Evolutionary conservation across 2,113 vertebrate genomes (phyloP).

Genomic region (Phycodurus eques): DNA sequence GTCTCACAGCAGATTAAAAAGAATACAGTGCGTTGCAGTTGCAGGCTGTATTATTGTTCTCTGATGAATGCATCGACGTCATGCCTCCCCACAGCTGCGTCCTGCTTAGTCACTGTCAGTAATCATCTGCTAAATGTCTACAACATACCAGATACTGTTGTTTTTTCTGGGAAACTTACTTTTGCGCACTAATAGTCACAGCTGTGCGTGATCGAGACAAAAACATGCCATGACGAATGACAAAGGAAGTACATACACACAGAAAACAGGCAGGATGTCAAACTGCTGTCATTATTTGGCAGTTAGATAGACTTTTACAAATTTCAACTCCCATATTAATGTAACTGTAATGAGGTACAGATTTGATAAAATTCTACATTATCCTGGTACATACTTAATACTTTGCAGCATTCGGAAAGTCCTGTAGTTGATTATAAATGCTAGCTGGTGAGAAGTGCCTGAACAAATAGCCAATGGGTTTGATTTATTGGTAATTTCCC

Average conservation of each 20-base stretch:
- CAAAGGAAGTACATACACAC: slow-evolving; percentile 42
- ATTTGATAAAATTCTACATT: neutral
- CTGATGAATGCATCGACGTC: slow-evolving; percentile 13
- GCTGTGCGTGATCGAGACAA: slow-evolving; percentile 54
- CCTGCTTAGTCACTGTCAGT: slow-evolving; percentile 35
- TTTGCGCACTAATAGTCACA: slow-evolving; percentile 40
- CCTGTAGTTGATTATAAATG: neutral
- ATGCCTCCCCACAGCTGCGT: slow-evolving; percentile 44
- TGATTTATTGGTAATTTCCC: neutral
- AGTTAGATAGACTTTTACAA: neutral
- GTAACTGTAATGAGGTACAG: neutral
- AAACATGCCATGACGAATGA: slow-evolving; percentile 42
- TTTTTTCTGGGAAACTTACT: slow-evolving; percentile 51
- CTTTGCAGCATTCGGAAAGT: neutral
- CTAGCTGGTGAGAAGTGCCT: neutral
- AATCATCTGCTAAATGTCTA: slow-evolving; percentile 30
- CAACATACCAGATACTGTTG: slow-evolving; percentile 38
- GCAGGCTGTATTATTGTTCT: neutral
- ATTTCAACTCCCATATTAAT: neutral
- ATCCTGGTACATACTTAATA: neutral
- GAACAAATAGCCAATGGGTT: neutral
- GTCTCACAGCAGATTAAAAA: neutral
- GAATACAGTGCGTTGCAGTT: neutral
- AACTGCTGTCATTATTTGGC: slow-evolving; percentile 54
- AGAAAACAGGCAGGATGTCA: slow-evolving; percentile 59